Conservation (phyloP, 2,888 invertebrate genomes). For the Meganola albula region DNA sequence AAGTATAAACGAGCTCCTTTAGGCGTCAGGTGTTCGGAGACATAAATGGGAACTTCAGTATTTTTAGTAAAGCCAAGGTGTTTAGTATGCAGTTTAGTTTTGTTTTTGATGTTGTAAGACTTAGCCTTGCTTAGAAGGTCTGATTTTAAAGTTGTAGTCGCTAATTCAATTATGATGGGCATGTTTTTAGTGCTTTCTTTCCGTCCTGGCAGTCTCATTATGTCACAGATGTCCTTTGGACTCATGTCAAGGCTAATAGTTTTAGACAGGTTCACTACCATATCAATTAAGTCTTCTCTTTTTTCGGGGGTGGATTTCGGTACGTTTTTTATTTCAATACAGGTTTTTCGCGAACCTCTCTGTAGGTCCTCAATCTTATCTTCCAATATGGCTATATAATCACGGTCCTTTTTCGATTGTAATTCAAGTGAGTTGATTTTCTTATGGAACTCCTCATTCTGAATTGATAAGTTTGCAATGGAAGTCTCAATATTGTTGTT, state of each 20-base stretch:
- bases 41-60: neutral
- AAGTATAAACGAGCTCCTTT: no score
- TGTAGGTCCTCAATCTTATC: constrained; percentile 6
- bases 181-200: neutral
- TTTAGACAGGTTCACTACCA: neutral
- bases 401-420: constrained; percentile 2
- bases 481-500: constrained; percentile 6
- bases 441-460: constrained; percentile 5
- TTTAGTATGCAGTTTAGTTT: neutral
- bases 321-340: constrained; percentile 5
- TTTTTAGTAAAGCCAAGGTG: neutral
- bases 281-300: neutral
- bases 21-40: no score
- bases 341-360: neutral
- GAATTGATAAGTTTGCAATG: neutral
- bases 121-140: neutral
- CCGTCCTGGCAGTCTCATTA: neutral
- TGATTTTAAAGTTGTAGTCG: neutral
- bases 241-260: neutral
- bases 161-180: neutral
- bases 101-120: neutral
- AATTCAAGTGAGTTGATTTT: constrained; percentile 5
- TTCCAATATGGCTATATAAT: constrained; percentile 6
- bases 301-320: constrained; percentile 1
- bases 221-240: neutral